Conservation (phyloP, 2,888 invertebrate species). For the Limenitis camilla region DNA sequence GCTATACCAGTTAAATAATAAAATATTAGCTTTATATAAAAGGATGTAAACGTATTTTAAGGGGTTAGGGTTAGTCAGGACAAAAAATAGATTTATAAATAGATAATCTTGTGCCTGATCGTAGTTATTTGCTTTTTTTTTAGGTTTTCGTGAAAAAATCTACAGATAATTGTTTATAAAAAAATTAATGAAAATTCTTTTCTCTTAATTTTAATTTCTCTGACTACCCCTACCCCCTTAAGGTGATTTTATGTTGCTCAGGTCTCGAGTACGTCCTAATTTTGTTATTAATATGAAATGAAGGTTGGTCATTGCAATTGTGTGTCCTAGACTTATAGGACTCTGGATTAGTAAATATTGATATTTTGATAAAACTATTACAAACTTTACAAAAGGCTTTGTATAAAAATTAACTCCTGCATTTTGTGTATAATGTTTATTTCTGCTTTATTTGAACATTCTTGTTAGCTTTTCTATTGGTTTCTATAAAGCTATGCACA, state of each 20-base stretch:
- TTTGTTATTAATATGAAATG: constrained; percentile 12
- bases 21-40: not conserved
- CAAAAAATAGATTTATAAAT: too few relatives aligned
- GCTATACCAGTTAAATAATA: not conserved
- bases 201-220: too few relatives aligned
- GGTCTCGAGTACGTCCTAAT: constrained; percentile 44
- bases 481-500: constrained; percentile 10
- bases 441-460: not conserved
- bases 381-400: not conserved
- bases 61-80: too few relatives aligned
- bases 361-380: not conserved
- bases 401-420: not conserved
- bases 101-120: too few relatives aligned
- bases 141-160: too few relatives aligned
- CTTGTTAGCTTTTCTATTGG: not conserved
- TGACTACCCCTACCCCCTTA: too few relatives aligned
- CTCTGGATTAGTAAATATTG: not conserved
- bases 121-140: too few relatives aligned
- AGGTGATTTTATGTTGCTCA: constrained; percentile 39
- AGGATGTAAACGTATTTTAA: constrained; percentile 7
- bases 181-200: too few relatives aligned
- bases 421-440: not conserved
- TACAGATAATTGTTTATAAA: too few relatives aligned
- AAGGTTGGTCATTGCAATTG: constrained; percentile 11
- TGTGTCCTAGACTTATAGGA: constrained; percentile 6